Evolutionary conservation across 2,797 vertebrate genomes (phyloP).

Genomic region (Spinus pinus): DNA sequence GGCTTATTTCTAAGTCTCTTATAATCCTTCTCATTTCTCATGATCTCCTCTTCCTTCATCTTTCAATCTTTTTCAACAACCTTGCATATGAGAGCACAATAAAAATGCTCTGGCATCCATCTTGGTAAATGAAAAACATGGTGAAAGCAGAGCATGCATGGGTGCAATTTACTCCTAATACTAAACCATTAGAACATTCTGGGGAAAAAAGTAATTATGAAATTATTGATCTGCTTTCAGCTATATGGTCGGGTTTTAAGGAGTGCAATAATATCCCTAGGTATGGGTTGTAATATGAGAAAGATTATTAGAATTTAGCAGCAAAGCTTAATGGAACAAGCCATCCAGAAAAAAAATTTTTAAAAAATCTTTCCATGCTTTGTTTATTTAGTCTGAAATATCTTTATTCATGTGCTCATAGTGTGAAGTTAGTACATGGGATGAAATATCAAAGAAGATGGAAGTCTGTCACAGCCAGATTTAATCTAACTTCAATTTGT

Average conservation of each 20-base stretch:
- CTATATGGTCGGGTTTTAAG: not conserved
- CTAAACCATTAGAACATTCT: not conserved
- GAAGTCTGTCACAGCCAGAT: not conserved
- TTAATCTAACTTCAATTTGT: not conserved
- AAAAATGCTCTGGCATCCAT: not conserved
- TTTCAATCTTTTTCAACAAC: slow-evolving; percentile 53
- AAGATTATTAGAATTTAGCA: slow-evolving; percentile 7
- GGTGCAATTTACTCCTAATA: not conserved
- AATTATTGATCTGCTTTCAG: slow-evolving; percentile 11
- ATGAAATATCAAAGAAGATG: not conserved
- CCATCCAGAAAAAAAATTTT: not conserved
- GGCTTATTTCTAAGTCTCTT: slow-evolving; percentile 65
- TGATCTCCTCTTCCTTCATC: slow-evolving; percentile 54
- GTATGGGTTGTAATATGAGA: not conserved
- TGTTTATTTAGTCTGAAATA: not conserved
- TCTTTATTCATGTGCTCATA: not conserved
- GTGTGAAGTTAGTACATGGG: not conserved
- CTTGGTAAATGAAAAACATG: not conserved
- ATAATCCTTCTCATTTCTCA: slow-evolving; percentile 65
- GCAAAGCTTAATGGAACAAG: not conserved
- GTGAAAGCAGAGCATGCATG: not conserved
- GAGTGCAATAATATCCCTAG: not conserved
- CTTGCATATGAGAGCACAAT: slow-evolving; percentile 31
- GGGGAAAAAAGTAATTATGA: slow-evolving; percentile 7
- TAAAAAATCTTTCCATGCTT: not conserved